Conservation (phyloP, 2,113 vertebrate species). For the Callopanchax toddi region DNA sequence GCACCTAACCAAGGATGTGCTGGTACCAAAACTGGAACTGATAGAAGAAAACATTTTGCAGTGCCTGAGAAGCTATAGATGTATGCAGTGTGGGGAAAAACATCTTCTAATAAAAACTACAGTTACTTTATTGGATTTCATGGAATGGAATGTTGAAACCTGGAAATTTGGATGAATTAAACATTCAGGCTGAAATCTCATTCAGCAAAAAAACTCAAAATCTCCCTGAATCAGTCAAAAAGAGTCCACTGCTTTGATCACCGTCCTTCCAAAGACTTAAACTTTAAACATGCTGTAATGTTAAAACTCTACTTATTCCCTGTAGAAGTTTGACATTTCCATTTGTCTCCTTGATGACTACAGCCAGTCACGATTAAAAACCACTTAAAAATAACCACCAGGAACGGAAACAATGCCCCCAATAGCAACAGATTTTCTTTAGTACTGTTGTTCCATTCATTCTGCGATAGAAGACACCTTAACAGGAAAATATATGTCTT, state of each 20-base stretch:
- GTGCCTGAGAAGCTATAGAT: too few species aligned
- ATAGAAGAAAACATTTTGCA: too few species aligned
- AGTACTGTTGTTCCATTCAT: constrained; percentile 5
- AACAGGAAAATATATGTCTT: constrained; percentile 4
- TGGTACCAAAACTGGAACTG: too few species aligned
- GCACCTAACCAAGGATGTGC: too few species aligned
- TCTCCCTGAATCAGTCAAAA: constrained; percentile 22
- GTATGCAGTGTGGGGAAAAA: too few species aligned
- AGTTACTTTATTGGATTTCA: too few species aligned
- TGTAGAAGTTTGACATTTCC: background rate
- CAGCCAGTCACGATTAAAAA: constrained; percentile 18
- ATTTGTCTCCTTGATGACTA: background rate
- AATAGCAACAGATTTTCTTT: background rate
- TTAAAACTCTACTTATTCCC: background rate
- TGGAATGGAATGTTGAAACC: background rate
- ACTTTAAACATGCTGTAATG: too few species aligned
- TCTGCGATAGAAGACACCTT: constrained; percentile 13
- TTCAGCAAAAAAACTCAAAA: constrained; percentile 37
- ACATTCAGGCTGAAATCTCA: background rate
- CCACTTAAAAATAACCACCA: constrained; percentile 3
- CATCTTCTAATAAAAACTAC: too few species aligned
- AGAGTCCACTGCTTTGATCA: constrained; percentile 30
- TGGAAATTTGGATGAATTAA: constrained; percentile 26
- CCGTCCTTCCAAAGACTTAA: constrained; percentile 10
- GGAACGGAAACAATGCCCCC: background rate